These are phyloP conservation scores for Elephas maximus DNA, from an alignment of 2,113 vertebrate species.

Conservation along the genomic window DNA sequence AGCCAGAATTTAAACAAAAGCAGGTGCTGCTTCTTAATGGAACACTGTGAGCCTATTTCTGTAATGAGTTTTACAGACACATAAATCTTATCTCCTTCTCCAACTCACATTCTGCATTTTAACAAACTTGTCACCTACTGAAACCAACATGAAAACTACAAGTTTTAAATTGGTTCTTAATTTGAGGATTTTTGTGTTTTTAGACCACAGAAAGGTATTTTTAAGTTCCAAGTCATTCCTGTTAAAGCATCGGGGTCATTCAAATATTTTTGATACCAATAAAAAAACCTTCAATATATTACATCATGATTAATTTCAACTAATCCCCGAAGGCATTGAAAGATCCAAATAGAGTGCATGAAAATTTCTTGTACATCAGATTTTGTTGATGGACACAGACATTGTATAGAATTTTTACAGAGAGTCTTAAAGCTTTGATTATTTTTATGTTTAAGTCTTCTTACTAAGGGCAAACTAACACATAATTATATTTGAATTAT, in stretches of 20 bases:
- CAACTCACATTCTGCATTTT: slow-evolving; percentile 39
- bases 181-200: slow-evolving; percentile 76
- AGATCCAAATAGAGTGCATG: background rate
- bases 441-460: background rate
- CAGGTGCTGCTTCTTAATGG: slow-evolving; percentile 34
- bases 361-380: background rate
- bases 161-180: slow-evolving; percentile 80
- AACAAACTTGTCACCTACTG: slow-evolving; percentile 65
- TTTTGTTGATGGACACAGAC: background rate
- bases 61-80: slow-evolving; percentile 58
- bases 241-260: slow-evolving; percentile 27
- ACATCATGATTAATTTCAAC: slow-evolving; percentile 67
- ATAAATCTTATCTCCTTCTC: slow-evolving; percentile 74
- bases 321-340: slow-evolving; percentile 20
- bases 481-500: background rate
- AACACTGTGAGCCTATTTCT: slow-evolving; percentile 63
- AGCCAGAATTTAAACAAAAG: slow-evolving; percentile 56
- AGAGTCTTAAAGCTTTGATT: background rate
- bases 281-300: slow-evolving; percentile 21
- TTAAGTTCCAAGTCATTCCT: slow-evolving; percentile 68
- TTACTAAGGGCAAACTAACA: background rate
- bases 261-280: slow-evolving; percentile 75
- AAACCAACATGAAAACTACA: slow-evolving; percentile 74
- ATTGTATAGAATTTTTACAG: background rate
- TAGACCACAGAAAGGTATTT: slow-evolving; percentile 62